These are phyloP conservation scores for Stegophylla sp. DNA, from an alignment of 2,888 invertebrate genomes.

Conservation along the genomic window DNA sequence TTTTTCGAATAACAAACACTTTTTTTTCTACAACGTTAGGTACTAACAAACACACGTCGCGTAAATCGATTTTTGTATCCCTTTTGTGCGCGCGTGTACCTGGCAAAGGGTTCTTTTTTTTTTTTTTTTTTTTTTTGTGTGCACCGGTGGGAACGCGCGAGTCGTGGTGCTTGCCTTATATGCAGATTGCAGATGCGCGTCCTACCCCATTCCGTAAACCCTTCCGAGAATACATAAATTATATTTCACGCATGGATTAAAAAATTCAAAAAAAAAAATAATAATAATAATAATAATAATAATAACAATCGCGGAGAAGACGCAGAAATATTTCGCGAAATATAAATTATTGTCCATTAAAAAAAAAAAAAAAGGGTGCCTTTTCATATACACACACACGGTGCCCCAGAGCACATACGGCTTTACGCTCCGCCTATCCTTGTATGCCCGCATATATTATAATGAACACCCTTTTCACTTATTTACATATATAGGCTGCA, in stretches of 20 bases:
- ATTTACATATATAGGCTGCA: conserved; percentile 56
- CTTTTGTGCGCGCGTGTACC: conserved; percentile 58
- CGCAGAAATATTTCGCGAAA: conserved; percentile 57
- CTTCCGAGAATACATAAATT: conserved; percentile 60
- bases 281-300: conserved; percentile 59
- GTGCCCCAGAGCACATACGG: conserved; percentile 11
- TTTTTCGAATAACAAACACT: conserved; percentile 54
- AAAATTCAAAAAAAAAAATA: conserved; percentile 61
- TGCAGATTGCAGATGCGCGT: conserved; percentile 59
- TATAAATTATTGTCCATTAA: conserved; percentile 59
- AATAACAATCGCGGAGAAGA: conserved; percentile 58
- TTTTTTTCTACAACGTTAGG: conserved; percentile 59
- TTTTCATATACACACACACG: conserved; percentile 8
- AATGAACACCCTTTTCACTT: conserved; percentile 59
- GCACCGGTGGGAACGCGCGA: conserved; percentile 54
- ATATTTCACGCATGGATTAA: conserved; percentile 61
- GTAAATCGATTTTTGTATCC: conserved; percentile 54
- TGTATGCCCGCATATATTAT: conserved; percentile 55
- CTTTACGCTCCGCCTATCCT: conserved; percentile 55
- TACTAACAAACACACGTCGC: conserved; percentile 56
- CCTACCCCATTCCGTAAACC: conserved; percentile 55
- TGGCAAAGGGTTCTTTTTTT: conserved; percentile 55
- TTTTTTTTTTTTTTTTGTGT: too few relatives aligned
- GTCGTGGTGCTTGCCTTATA: conserved; percentile 58
- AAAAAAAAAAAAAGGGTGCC: conserved; percentile 48